Evolutionary conservation across 2,888 invertebrate genomes (phyloP), one percentile per base, ranked within the genome.

Genomic region (Synergus laeviventris): DNA sequence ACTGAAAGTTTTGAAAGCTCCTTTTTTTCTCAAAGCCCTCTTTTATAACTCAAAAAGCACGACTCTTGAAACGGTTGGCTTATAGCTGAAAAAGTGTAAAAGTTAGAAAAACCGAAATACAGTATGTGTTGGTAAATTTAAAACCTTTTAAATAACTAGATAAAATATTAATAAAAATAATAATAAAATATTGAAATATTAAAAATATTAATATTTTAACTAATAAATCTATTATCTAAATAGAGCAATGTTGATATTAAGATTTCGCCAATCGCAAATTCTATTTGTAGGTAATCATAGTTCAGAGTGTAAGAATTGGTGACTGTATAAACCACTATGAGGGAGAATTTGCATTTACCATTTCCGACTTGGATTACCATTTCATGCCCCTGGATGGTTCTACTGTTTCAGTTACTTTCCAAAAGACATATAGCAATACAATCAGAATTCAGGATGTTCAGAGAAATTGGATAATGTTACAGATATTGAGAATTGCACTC

Each of bases 281-380:
- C 5, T n/a, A 11, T 70, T 70, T 70, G 49, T 49, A 49, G 11
- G 36, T 49, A 70, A 49, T 49, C 9, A 70, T 16, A 70, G 45
- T 36, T 11, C 49, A 45, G 24, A 70, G 70, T 70, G n/a, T 31
- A 70, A 70, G 70, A 70, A 70, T 49, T 49, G 45, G 49, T 49
- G 70, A 49, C 31, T 49, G 3, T 31, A 49, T 49, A 70, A 49
- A 70, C 45, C 36, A 70, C 70, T 70, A n/a, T 36, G 31, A 11
- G n/a, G n/a, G 70, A 49, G 70, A 54, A 70, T 70, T 31, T 70
- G 31, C 24, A 70, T 49, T 70, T 70, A 70, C 49, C 49, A 70
- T 70, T 70, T 70, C 49, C 49, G n/a, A 70, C 36, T 70, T 5
- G 36, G 9, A 70, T 70, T 70, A 49, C 36, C 36, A 70, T 70